Percentiles rank a stretch among this genome's conserved stretches.
phyloP scores from a whole-genome alignment of 2,888 invertebrate genomes.

The Ectemnius cavifrons region DNA sequence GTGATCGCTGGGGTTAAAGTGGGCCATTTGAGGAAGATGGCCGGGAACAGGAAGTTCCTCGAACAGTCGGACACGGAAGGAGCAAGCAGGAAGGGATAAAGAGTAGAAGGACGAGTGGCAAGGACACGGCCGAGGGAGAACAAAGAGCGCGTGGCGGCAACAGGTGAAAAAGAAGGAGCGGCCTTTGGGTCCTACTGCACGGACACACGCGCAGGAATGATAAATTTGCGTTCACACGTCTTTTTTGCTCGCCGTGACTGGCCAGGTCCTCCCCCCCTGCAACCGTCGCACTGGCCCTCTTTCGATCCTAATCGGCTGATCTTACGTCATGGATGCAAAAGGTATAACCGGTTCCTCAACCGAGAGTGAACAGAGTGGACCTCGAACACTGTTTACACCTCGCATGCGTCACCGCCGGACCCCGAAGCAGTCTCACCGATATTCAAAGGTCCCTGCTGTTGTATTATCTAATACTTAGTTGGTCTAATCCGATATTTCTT shows the following conservation, averaged over 20 bases:
- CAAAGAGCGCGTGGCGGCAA: constrained; percentile 25
- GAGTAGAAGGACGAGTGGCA: neutral
- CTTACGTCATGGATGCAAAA: constrained; percentile 75
- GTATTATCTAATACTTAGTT: constrained; percentile 31
- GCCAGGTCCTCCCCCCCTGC: constrained; percentile 19
- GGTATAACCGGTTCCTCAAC: constrained; percentile 72
- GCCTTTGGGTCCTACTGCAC: constrained; percentile 3
- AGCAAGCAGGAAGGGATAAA: constrained; percentile 17
- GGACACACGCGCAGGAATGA: constrained; percentile 41
- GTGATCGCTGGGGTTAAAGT: neutral
- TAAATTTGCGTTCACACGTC: constrained; percentile 65
- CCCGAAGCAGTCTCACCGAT: constrained; percentile 6
- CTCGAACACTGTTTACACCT: constrained; percentile 63
- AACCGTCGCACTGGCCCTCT: constrained; percentile 41
- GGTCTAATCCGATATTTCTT: too few species aligned
- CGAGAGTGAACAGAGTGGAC: constrained; percentile 52
- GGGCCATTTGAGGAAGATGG: constrained; percentile 22
- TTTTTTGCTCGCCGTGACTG: constrained; percentile 47
- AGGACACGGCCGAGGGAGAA: constrained; percentile 16
- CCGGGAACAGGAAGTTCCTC: neutral
- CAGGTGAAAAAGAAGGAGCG: constrained; percentile 47
- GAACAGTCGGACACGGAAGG: constrained; percentile 15
- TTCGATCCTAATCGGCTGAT: constrained; percentile 67
- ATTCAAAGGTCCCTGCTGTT: constrained; percentile 34
- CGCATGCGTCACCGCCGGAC: constrained; percentile 41